phyloP scores from a whole-genome alignment of 2,888 invertebrate species.

The Perdita meconis region DNA sequence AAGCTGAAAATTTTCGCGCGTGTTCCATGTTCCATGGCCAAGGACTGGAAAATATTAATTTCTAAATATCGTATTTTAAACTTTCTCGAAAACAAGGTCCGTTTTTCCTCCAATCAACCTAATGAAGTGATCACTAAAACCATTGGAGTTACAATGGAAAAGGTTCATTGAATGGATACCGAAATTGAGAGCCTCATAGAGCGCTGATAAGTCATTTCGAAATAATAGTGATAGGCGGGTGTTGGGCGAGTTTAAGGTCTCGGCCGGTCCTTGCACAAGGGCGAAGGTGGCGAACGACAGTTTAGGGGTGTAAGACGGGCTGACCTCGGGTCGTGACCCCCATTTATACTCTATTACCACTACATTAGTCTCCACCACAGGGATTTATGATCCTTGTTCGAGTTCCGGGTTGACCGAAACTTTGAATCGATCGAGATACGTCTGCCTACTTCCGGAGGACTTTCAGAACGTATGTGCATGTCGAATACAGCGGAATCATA shows the following conservation, averaged over 20 bases:
- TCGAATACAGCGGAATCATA: background rate
- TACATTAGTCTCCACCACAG: constrained; percentile 82
- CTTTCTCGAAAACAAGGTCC: too few species aligned
- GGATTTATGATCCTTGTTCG: constrained; percentile 82
- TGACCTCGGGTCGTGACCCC: constrained; percentile 83
- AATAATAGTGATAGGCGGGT: constrained; percentile 70
- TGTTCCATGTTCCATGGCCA: too few species aligned
- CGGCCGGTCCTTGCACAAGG: constrained; percentile 79
- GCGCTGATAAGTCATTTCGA: constrained; percentile 71
- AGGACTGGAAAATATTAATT: too few species aligned
- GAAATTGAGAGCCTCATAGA: constrained; percentile 54
- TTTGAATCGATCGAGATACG: constrained; percentile 70
- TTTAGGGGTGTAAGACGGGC: constrained; percentile 83
- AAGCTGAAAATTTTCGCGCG: too few species aligned
- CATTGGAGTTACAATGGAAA: background rate
- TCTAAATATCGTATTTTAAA: too few species aligned
- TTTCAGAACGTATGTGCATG: background rate
- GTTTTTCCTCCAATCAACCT: too few species aligned
- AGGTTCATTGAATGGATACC: constrained; percentile 41
- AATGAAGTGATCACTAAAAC: background rate
- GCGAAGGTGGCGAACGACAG: constrained; percentile 82
- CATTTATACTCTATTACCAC: constrained; percentile 84
- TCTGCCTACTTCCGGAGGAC: constrained; percentile 35
- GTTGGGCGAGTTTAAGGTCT: constrained; percentile 82
- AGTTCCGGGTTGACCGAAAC: constrained; percentile 78